Conservation (phyloP, 2,113 vertebrate species). For the Mastomys coucha region DNA sequence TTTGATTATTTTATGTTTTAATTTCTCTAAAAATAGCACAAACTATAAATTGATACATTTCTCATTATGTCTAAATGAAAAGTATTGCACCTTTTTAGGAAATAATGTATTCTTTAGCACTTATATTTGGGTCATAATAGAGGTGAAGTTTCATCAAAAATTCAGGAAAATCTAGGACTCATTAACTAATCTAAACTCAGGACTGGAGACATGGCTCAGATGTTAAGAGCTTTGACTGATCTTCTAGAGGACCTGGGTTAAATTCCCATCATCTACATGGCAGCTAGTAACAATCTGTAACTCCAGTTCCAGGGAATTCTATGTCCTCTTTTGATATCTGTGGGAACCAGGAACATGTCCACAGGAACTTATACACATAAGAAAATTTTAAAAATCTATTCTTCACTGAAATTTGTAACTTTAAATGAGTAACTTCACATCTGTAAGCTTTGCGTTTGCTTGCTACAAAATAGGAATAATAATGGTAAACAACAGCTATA, state of each 20-base stretch:
- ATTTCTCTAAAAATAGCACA: not conserved
- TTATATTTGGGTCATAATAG: not conserved
- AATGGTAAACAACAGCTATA: not conserved
- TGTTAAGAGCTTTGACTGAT: not conserved
- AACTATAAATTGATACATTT: not conserved
- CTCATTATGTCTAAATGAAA: not conserved
- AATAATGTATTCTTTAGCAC: not conserved
- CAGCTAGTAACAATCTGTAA: not conserved
- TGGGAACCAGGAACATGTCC: not conserved
- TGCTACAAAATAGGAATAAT: not conserved
- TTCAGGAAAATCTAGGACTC: not conserved
- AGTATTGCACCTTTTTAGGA: not conserved
- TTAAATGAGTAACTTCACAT: not conserved
- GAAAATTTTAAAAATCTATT: not conserved
- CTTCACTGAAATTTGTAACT: slow-evolving; percentile 18
- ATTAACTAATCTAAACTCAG: not conserved
- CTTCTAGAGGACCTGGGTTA: not conserved
- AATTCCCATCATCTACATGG: not conserved
- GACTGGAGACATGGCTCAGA: not conserved
- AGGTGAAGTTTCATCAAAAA: slow-evolving; percentile 34
- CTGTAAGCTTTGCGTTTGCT: slow-evolving; percentile 13
- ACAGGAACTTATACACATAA: not conserved
- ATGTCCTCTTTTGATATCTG: not conserved
- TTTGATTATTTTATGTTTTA: not conserved
- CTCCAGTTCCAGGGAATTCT: not conserved